Percentiles rank a stretch among this genome's conserved stretches.
Evolutionary conservation across 2,888 invertebrate genomes (phyloP).

Genomic region (Drosophila nigricruria): DNA sequence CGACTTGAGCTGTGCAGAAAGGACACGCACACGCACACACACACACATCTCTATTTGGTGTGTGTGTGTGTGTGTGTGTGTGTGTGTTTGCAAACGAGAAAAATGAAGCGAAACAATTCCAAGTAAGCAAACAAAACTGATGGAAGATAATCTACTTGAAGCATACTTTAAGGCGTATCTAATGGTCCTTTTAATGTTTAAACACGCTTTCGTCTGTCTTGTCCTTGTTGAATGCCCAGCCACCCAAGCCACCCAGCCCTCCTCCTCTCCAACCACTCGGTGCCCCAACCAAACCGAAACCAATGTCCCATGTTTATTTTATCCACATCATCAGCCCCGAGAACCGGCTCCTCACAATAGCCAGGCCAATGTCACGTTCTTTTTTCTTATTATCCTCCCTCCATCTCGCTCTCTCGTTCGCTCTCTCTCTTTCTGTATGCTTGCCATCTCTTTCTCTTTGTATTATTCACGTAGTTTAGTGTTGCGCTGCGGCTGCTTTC

Average conservation of each 20-base stretch:
- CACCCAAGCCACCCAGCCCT: conserved; percentile 5
- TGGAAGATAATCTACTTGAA: conserved; percentile 84
- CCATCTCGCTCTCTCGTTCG: neutral
- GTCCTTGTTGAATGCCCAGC: conserved; percentile 43
- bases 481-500: conserved; percentile 65
- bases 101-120: conserved; percentile 81
- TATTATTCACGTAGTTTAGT: conserved; percentile 50
- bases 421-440: neutral
- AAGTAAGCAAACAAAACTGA: conserved; percentile 82
- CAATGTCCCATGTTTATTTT: conserved; percentile 80
- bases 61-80: conserved; percentile 47
- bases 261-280: neutral
- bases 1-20: conserved; percentile 43
- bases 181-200: conserved; percentile 83
- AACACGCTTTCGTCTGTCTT: conserved; percentile 78
- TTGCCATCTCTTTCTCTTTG: conserved; percentile 15
- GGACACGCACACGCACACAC: conserved; percentile 38
- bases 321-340: conserved; percentile 79
- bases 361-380: conserved; percentile 74
- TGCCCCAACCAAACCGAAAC: conserved; percentile 54
- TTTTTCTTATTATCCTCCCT: conserved; percentile 39
- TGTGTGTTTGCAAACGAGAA: conserved; percentile 74
- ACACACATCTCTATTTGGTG: conserved; percentile 30
- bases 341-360: conserved; percentile 38
- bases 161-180: conserved; percentile 84